These are phyloP conservation scores for Loris lydekkerianus DNA, from an alignment of 2,797 vertebrate genomes.

Conservation along the genomic window DNA sequence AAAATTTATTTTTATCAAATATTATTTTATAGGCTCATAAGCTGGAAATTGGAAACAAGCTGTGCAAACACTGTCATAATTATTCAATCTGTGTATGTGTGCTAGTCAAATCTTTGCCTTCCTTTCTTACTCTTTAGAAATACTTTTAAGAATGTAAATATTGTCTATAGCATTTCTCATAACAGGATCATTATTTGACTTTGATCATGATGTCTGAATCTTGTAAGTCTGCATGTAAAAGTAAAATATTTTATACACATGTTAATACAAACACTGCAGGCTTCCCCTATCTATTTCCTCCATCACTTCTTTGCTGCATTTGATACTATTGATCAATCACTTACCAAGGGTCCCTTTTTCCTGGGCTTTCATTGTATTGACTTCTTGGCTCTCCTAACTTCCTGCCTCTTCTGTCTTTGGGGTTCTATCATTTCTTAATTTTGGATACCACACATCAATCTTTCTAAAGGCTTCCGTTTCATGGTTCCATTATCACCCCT, in stretches of 20 bases:
- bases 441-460: neutral
- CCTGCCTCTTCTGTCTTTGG: neutral
- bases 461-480: conserved; percentile 35
- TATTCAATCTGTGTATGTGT: neutral
- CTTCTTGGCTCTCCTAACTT: conserved; percentile 7
- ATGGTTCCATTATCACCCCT: conserved; percentile 8
- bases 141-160: conserved; percentile 23
- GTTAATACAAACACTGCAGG: neutral
- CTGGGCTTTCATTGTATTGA: neutral
- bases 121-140: neutral
- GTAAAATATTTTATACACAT: neutral
- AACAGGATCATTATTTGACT: conserved; percentile 7
- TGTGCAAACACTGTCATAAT: neutral
- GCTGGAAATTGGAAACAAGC: neutral
- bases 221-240: neutral
- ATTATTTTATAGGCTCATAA: conserved; percentile 17
- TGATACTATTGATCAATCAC: neutral
- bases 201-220: neutral
- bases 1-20: conserved; percentile 46
- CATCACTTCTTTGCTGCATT: neutral
- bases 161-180: neutral
- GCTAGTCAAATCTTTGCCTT: neutral
- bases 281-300: neutral
- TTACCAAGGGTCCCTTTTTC: neutral
- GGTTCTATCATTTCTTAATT: conserved; percentile 21